Percentiles rank a stretch among this genome's conserved stretches.
Evolutionary conservation across 35 echinoderm and acorn worm species (phyloP).

Genomic region (Apostichopus japonicus): DNA sequence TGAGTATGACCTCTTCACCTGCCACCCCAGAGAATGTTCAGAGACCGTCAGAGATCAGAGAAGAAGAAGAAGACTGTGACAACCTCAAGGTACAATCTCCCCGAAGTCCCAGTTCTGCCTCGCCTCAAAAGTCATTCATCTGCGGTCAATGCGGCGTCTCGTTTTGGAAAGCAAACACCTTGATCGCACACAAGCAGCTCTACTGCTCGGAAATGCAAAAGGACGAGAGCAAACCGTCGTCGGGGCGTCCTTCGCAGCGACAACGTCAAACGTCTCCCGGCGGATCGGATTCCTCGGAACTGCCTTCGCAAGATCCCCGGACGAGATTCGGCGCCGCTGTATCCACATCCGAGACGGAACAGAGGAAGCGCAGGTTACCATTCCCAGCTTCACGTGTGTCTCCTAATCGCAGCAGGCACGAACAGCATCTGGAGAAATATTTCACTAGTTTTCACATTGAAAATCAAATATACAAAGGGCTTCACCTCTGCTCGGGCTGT

Average conservation of each 20-base stretch:
- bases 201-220: conserved; percentile 43
- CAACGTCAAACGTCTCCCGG: not conserved
- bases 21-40: not conserved
- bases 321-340: not conserved
- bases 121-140: conserved; percentile 25
- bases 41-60: not conserved
- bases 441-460: not conserved
- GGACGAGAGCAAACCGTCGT: not conserved
- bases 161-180: conserved; percentile 60
- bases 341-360: not conserved
- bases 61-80: not conserved
- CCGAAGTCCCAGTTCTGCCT: not conserved
- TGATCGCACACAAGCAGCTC: conserved; percentile 56
- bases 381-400: not conserved
- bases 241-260: not conserved
- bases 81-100: not conserved
- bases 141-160: conserved; percentile 44
- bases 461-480: conserved; percentile 21
- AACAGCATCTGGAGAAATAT: not conserved
- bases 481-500: conserved; percentile 52
- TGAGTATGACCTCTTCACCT: not conserved
- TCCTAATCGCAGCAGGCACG: conserved; percentile 4
- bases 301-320: not conserved
- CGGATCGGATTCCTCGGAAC: not conserved
- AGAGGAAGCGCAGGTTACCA: not conserved